phyloP scores from a whole-genome alignment of 2,797 vertebrate species.

The Ispidina lecontei region DNA sequence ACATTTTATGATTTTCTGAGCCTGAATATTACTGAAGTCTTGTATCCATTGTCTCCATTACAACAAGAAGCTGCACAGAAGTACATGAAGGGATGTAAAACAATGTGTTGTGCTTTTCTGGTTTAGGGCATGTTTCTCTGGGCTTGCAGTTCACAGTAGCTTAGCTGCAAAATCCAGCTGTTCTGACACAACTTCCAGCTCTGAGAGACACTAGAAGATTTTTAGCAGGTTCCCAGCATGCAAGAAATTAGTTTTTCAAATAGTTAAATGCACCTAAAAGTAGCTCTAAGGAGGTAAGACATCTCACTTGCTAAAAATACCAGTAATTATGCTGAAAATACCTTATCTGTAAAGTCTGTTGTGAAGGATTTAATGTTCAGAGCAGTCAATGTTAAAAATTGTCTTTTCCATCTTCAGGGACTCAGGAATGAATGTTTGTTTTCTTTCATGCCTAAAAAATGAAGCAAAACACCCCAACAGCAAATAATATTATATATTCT shows the following conservation, averaged over 20 bases:
- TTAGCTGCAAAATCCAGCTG: constrained; percentile 4
- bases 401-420: neutral
- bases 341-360: neutral
- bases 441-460: neutral
- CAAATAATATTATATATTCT: neutral
- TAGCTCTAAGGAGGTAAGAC: neutral
- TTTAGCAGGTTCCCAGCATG: neutral
- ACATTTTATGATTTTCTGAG: neutral
- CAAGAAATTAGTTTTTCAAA: neutral
- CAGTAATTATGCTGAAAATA: constrained; percentile 9
- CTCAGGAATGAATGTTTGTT: neutral
- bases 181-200: neutral
- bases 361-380: neutral
- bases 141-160: constrained; percentile 2
- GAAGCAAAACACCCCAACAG: neutral
- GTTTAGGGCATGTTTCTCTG: neutral
- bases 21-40: neutral
- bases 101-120: neutral
- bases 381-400: constrained; percentile 11
- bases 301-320: constrained; percentile 8
- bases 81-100: neutral
- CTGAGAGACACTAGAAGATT: neutral
- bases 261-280: neutral
- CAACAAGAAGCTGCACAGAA: neutral
- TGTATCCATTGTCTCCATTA: neutral